These are phyloP conservation scores for Apis florea DNA, from an alignment of 1,140 invertebrate species.

Conservation along the genomic window DNA sequence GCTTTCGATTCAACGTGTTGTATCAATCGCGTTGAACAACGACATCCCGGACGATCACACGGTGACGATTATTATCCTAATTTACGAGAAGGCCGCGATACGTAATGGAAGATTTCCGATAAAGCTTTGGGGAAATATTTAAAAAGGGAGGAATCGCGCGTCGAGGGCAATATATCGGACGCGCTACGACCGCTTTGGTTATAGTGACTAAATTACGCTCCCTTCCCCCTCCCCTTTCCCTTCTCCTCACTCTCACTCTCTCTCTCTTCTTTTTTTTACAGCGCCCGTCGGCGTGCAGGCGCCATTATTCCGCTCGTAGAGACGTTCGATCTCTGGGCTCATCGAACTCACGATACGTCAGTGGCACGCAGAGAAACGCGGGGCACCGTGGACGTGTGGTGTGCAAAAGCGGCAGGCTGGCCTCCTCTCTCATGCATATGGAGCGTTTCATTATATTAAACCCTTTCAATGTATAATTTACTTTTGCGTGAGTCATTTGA, in stretches of 20 bases:
- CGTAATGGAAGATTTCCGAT: neutral
- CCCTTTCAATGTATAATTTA: slow-evolving; percentile 86
- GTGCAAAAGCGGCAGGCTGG: slow-evolving; percentile 75
- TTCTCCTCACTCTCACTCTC: neutral
- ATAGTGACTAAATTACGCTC: slow-evolving; percentile 61
- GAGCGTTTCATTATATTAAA: slow-evolving; percentile 86
- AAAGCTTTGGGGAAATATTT: slow-evolving; percentile 44
- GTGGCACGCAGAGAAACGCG: slow-evolving; percentile 73
- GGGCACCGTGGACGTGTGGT: slow-evolving; percentile 67
- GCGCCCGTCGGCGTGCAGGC: slow-evolving; percentile 51
- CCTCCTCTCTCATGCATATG: slow-evolving; percentile 83
- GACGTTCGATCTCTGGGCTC: slow-evolving; percentile 66
- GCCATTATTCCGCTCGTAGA: slow-evolving; percentile 63
- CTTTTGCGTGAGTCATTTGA: slow-evolving; percentile 85
- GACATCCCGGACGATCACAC: too few species aligned
- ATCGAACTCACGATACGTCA: slow-evolving; percentile 73
- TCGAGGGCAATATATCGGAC: slow-evolving; percentile 47
- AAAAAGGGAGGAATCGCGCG: slow-evolving; percentile 55
- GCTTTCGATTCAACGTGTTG: too few species aligned
- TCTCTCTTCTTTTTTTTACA: slow-evolving; percentile 36
- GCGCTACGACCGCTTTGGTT: slow-evolving; percentile 58
- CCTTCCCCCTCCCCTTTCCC: slow-evolving; percentile 20
- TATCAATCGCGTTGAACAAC: too few species aligned
- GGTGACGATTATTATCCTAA: neutral
- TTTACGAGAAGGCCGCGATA: neutral